phyloP scores from a whole-genome alignment of 2,113 vertebrate species.

The Ophthalmolycus amberensis region DNA sequence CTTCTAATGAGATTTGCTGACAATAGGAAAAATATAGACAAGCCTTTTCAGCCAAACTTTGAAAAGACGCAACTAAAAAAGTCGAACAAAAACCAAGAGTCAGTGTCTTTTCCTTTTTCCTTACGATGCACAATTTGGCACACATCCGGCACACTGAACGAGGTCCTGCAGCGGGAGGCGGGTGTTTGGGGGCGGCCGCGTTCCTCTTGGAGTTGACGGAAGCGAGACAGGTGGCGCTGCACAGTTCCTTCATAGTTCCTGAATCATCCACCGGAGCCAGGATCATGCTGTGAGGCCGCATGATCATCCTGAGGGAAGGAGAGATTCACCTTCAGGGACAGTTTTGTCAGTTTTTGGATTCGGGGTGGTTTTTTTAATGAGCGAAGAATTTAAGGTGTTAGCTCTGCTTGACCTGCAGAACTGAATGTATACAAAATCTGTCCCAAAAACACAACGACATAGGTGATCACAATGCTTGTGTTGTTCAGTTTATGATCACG shows the following conservation, averaged over 20 bases:
- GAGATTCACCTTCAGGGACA: accelerated
- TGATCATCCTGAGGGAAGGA: conserved; percentile 26
- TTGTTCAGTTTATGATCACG: background rate
- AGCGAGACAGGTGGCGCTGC: conserved; percentile 50
- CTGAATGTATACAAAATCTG: background rate
- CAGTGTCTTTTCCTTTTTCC: background rate
- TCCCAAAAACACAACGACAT: too few relatives aligned
- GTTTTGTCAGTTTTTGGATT: too few relatives aligned
- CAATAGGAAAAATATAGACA: background rate
- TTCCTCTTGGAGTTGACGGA: conserved; percentile 44
- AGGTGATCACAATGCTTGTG: background rate
- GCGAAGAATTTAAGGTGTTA: background rate
- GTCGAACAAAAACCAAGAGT: background rate
- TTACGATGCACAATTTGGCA: conserved; percentile 17
- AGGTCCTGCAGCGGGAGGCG: background rate
- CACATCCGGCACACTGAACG: conserved; percentile 45
- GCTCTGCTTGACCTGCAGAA: background rate
- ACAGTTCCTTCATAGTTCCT: conserved; percentile 52
- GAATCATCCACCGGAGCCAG: conserved; percentile 56
- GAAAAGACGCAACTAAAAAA: background rate
- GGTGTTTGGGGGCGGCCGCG: background rate
- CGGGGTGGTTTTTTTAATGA: background rate
- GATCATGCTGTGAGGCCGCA: conserved; percentile 48
- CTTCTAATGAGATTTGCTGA: background rate
- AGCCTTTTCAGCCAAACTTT: background rate